A percentile compares a stretch with the other conserved stretches of the same genome.
phyloP scores from a whole-genome alignment of 2,888 invertebrate genomes.

The Theodoxus fluviatilis region DNA sequence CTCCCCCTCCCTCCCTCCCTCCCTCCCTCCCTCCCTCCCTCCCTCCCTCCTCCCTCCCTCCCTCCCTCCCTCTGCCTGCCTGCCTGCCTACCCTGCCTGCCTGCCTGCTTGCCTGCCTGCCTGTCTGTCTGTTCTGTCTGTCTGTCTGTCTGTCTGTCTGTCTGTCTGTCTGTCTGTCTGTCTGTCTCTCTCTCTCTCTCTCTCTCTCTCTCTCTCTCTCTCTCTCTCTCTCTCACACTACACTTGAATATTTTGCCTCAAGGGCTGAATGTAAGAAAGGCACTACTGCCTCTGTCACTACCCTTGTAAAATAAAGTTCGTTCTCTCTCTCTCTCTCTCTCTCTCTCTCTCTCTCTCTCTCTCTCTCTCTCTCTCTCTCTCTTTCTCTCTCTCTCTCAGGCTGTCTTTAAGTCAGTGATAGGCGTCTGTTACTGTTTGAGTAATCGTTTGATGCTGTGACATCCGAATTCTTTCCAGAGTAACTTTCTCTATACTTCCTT shows the following conservation, averaged over 20 bases:
- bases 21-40: not conserved
- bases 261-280: too few relatives aligned
- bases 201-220: constrained; percentile 18
- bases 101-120: not conserved
- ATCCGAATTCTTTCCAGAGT: too few relatives aligned
- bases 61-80: not conserved
- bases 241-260: too few relatives aligned
- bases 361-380: constrained; percentile 7
- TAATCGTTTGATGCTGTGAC: too few relatives aligned
- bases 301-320: too few relatives aligned
- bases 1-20: not conserved
- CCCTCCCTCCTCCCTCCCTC: constrained; percentile 3
- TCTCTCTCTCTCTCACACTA: constrained; percentile 15
- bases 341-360: constrained; percentile 19
- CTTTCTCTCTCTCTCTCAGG: not conserved
- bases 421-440: too few relatives aligned
- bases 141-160: constrained; percentile 20
- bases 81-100: not conserved
- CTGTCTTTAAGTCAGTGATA: not conserved
- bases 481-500: too few relatives aligned
- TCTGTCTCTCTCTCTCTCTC: constrained; percentile 18
- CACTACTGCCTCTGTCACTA: too few relatives aligned
- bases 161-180: not conserved
- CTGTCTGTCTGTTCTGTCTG: not conserved
- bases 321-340: constrained; percentile 16